Conservation (phyloP, 1,140 invertebrate species). For the Drosophila arawakana region DNA sequence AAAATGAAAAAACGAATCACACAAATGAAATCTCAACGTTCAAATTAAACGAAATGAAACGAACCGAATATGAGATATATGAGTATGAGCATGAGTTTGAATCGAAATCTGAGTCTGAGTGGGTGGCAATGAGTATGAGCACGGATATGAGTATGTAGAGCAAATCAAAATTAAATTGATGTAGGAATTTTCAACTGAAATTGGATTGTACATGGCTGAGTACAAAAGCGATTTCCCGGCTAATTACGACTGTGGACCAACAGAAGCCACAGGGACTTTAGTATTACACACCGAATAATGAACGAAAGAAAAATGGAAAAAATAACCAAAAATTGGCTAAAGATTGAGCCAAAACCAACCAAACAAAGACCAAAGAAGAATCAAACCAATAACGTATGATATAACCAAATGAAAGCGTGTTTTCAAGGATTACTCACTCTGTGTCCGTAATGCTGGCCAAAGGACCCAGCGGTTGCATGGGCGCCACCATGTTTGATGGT, state of each 20-base stretch:
- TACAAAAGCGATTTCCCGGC: slow-evolving; percentile 53
- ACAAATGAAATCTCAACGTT: slow-evolving; percentile 33
- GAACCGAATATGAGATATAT: slow-evolving; percentile 41
- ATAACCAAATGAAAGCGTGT: slow-evolving; percentile 1
- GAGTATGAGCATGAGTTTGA: slow-evolving; percentile 1
- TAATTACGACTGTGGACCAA: slow-evolving; percentile 37
- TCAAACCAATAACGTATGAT: slow-evolving; percentile 2
- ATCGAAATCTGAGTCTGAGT: background rate
- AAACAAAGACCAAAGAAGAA: slow-evolving; percentile 7
- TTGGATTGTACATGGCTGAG: slow-evolving; percentile 47
- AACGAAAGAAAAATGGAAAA: slow-evolving; percentile 5
- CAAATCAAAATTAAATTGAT: slow-evolving; percentile 40
- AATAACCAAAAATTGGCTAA: slow-evolving; percentile 26
- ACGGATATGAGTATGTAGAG: slow-evolving; percentile 8
- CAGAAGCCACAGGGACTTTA: slow-evolving; percentile 38
- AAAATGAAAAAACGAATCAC: slow-evolving; percentile 2
- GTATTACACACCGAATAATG: slow-evolving; percentile 17
- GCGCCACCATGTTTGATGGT: slow-evolving; percentile 78
- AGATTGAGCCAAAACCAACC: background rate
- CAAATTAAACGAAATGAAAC: slow-evolving; percentile 51
- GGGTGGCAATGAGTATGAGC: slow-evolving; percentile 12
- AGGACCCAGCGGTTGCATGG: slow-evolving; percentile 86
- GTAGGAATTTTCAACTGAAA: slow-evolving; percentile 27
- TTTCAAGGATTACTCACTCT: slow-evolving; percentile 85
- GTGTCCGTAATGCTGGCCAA: slow-evolving; percentile 87